Evolutionary conservation across 92 coral and sea anemone genomes (phyloP), one percentile per base, ranked within the genome.

Genomic region (Phenganax marumi): DNA sequence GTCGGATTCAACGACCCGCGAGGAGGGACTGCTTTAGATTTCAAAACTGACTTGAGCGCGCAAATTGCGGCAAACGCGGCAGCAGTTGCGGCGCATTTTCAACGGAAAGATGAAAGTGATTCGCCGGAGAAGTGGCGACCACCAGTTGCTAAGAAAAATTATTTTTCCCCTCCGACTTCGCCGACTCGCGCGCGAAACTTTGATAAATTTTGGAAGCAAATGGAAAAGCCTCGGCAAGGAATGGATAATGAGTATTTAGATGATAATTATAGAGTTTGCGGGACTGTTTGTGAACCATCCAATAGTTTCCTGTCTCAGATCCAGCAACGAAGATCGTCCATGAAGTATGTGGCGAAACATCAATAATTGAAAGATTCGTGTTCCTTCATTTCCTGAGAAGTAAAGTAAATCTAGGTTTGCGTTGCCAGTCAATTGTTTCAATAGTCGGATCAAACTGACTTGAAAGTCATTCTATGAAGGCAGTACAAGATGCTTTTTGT

Each of bases 21-120:
- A 25, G 57, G 8, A 22, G 25, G 39, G 33, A 77, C 17, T 6
- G 24, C 24, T 48, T 55, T 77, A 61, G 82, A 77, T 58, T 16
- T 77, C 9, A 77, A 55, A 56, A 43, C 56, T 12, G 82, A 77
- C 19, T 65, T 77, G 9, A 77, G 82, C 50, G 82, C 82, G 24
- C 82, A 60, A 46, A 77, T 77, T 24, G 82, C 82, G 16, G 82
- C 82, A 8, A 77, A 77, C 43, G 82, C 82, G 39, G 82, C 82
- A 0, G 82, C 58, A 21, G 82, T 77, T 49, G 82, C 82, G 21
- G 82, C 82, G 24, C 82, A 77, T 48, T 77, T 77, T 61, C 82
- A 77, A 19, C 63, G 71, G 21, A 77, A 77, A 56, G 82, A 77
- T 54, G 82, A 77, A 46, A 43, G 19, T 57, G 52, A 58, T 10